phyloP scores from a whole-genome alignment of 2,888 invertebrate species.

The Cataglyphis livida region DNA sequence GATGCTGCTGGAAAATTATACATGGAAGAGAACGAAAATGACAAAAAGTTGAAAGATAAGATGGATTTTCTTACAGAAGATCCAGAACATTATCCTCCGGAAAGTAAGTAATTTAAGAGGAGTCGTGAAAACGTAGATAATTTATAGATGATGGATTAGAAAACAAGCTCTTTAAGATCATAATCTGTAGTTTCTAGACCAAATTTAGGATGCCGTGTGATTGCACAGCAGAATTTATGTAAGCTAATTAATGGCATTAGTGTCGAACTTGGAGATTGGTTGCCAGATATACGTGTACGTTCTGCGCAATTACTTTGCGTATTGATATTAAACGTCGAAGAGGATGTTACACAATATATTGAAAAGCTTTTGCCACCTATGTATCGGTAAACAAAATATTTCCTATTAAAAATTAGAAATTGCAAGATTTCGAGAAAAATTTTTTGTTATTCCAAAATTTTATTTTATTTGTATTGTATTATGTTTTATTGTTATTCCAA shows the following conservation, averaged over 20 bases:
- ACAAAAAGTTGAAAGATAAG: conserved; percentile 91
- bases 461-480: background rate
- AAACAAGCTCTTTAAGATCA: background rate
- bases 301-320: conserved; percentile 92
- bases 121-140: background rate
- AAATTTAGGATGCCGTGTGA: conserved; percentile 93
- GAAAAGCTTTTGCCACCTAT: conserved; percentile 88
- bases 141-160: background rate
- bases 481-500: background rate
- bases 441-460: background rate
- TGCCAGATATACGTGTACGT: conserved; percentile 88
- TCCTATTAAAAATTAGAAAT: background rate
- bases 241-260: conserved; percentile 91
- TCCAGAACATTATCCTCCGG: conserved; percentile 91
- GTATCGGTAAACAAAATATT: conserved; percentile 85
- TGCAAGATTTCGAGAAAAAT: background rate
- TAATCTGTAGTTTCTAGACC: conserved; percentile 89
- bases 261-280: conserved; percentile 92
- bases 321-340: conserved; percentile 91
- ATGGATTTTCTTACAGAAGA: conserved; percentile 90
- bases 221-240: conserved; percentile 92
- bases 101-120: conserved; percentile 83
- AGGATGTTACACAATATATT: conserved; percentile 90
- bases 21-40: conserved; percentile 94
- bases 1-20: conserved; percentile 91